Base-by-base conservation (phyloP, 2,888 invertebrate genomes). In the Schizaphis graminum region DNA sequence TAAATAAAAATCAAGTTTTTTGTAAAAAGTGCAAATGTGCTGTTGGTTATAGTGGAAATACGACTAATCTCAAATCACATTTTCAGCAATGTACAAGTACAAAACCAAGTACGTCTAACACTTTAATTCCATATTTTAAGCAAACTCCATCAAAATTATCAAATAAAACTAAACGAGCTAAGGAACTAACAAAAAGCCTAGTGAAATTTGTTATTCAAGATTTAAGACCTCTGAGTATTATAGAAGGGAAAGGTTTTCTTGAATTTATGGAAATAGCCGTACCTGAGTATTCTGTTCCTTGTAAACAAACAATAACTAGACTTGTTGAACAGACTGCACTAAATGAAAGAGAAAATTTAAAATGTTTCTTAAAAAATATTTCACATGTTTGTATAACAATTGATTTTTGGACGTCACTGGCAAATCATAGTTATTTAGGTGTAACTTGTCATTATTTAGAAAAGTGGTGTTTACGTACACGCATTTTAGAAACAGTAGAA, bases 401-500 rank as follows among this genome's bases (percentile, higher is more conserved):
- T 41, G 57, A 89, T 89, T 89, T 89, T 89, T 89, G 89, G 89
- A 89, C 89, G 10, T 49, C 87, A 47, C n/a, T 49, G 28, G 11
- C 49, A 87, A 87, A 87, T 49, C 44, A 86, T 16, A 87, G 87
- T 49, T 87, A 87, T 87, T 87, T 87, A 87, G 47, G 87, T 53
- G 49, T 87, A 87, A 87, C 87, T 87, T 87, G 49, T 87, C 87
- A 87, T 87, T 87, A 49, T 87, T 49, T 87, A 49, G 87, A 87
- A 28, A 53, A 49, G 13, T 87, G 87, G 87, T 87, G 5, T n/a
- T 87, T 87, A 87, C 87, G 49, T 87, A 49, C 49, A 87, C 49
- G 87, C 11, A 5, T 87, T 87, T 87, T 87, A 49, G 87, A 87
- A 87, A 49, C 49, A 49, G 49, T 53, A 7, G 87, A 87, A 87